A percentile compares a stretch with the other conserved stretches of the same genome.
Conservation (phyloP, 2,888 invertebrate species). For the Acronicta alni region DNA sequence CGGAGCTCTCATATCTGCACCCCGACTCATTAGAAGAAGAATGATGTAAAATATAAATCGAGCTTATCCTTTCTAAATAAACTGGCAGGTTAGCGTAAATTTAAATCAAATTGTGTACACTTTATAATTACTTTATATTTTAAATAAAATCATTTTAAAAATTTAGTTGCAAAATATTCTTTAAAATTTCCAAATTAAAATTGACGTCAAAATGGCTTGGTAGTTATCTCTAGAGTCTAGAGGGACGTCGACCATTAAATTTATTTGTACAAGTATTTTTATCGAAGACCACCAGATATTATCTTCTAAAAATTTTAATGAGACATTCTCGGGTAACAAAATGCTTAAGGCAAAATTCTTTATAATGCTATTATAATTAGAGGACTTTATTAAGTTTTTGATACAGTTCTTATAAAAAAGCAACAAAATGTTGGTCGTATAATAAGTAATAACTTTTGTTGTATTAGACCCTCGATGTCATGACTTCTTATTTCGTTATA, state of each 20-base stretch:
- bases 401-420: conserved; percentile 20
- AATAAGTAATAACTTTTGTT: conserved; percentile 28
- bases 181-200: conserved; percentile 50
- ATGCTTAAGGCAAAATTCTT: conserved; percentile 55
- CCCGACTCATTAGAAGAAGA: too few species aligned
- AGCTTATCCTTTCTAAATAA: too few species aligned
- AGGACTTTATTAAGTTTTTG: conserved; percentile 48
- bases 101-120: too few species aligned
- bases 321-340: conserved; percentile 64
- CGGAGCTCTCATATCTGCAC: too few species aligned
- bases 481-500: conserved; percentile 9
- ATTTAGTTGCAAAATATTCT: conserved; percentile 30
- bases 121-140: too few species aligned
- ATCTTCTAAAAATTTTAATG: conserved; percentile 64
- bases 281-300: conserved; percentile 62
- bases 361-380: conserved; percentile 52
- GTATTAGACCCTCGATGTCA: conserved; percentile 12
- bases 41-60: too few species aligned
- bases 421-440: conserved; percentile 21
- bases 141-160: background rate
- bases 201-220: conserved; percentile 66
- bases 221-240: conserved; percentile 59
- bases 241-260: conserved; percentile 58
- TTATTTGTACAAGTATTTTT: conserved; percentile 60
- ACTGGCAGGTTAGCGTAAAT: too few species aligned